Percentiles rank a stretch among this genome's conserved stretches.
Conservation (phyloP, 1,140 invertebrate species). For the Antheraea mylitta region DNA sequence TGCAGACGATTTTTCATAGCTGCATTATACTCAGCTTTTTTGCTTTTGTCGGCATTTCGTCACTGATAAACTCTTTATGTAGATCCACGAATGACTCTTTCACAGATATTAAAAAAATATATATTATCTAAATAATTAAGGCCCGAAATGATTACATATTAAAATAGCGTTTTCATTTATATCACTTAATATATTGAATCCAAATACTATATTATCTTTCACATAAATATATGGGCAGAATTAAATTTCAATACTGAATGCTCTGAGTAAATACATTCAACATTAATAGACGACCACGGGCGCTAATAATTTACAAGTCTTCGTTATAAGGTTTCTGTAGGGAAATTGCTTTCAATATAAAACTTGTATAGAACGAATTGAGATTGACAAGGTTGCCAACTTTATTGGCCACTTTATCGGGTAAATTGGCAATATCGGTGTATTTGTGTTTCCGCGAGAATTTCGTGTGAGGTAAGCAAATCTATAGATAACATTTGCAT, state of each 20-base stretch:
- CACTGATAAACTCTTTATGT: too few relatives aligned
- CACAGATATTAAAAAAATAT: too few relatives aligned
- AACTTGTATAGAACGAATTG: conserved; percentile 1
- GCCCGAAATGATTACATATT: too few relatives aligned
- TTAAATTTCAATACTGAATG: neutral
- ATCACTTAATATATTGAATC: too few relatives aligned
- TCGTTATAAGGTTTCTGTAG: conserved; percentile 3
- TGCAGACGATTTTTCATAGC: too few relatives aligned
- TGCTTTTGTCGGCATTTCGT: too few relatives aligned
- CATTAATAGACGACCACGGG: neutral
- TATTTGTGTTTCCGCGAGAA: conserved; percentile 7
- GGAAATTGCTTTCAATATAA: conserved; percentile 7
- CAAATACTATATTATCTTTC: neutral
- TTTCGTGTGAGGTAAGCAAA: conserved; percentile 9
- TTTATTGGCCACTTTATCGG: conserved; percentile 12
- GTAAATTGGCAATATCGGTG: conserved; percentile 9
- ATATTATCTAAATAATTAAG: too few relatives aligned
- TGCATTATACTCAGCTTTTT: too few relatives aligned
- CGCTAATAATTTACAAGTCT: conserved; percentile 6
- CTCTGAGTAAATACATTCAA: neutral
- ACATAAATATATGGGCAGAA: neutral
- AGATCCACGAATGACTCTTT: too few relatives aligned
- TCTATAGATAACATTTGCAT: conserved; percentile 10
- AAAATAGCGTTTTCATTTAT: too few relatives aligned
- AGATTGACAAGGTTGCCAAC: conserved; percentile 11